These are phyloP conservation scores for Drosophila mimetica DNA, from an alignment of 2,888 invertebrate genomes.

Conservation along the genomic window DNA sequence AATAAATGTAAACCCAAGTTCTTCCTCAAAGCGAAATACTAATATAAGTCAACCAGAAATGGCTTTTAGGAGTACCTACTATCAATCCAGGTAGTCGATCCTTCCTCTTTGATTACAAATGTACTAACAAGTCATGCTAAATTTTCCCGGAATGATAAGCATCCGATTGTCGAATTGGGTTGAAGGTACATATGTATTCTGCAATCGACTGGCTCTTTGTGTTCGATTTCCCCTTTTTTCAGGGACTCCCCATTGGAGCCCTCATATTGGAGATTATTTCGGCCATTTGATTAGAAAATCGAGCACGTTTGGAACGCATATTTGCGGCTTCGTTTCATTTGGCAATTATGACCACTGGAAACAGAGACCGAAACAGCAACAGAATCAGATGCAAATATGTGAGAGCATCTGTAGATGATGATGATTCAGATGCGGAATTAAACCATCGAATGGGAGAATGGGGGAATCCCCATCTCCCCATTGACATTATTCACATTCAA, in stretches of 20 bases:
- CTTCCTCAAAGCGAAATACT: neutral
- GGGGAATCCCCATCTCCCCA: conserved; percentile 2
- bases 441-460: neutral
- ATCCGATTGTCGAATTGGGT: neutral
- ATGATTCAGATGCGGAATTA: neutral
- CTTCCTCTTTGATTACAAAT: neutral
- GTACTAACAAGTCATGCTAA: neutral
- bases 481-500: conserved; percentile 41
- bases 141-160: neutral
- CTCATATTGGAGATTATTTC: neutral
- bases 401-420: neutral
- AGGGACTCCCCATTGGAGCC: neutral
- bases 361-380: neutral
- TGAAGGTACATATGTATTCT: neutral
- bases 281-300: conserved; percentile 20
- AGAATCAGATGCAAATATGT: conserved; percentile 1
- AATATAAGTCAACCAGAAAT: neutral
- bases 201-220: neutral
- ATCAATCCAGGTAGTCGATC: neutral
- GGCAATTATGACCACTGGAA: conserved; percentile 17
- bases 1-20: neutral
- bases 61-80: neutral
- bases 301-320: conserved; percentile 9
- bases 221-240: neutral
- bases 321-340: conserved; percentile 40